Conservation (phyloP, 2,888 invertebrate genomes). For the Mechanitis mazaeus region DNA sequence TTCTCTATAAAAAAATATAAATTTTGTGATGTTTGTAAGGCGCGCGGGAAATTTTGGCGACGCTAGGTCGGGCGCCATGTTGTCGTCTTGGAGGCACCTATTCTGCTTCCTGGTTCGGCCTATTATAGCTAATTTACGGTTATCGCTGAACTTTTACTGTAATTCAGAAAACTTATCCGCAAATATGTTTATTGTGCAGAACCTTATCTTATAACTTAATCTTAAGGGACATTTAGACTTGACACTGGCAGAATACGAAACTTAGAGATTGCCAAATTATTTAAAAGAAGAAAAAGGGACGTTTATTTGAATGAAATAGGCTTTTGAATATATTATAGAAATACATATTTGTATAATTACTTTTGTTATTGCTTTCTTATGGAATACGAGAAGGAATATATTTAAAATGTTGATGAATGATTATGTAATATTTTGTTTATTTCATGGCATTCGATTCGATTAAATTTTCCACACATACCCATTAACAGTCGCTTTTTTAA, state of each 20-base stretch:
- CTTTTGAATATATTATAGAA: background rate
- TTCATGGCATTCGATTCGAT: too few relatives aligned
- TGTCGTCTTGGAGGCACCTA: conserved; percentile 48
- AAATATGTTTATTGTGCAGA: conserved; percentile 33
- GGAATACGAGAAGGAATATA: too few relatives aligned
- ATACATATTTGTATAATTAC: background rate
- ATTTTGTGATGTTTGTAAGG: conserved; percentile 35
- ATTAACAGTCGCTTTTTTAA: too few relatives aligned
- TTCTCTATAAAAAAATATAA: background rate
- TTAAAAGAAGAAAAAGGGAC: too few relatives aligned
- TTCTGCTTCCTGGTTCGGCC: conserved; percentile 56
- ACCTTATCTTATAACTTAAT: conserved; percentile 16
- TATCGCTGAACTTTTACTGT: conserved; percentile 50
- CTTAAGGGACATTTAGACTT: conserved; percentile 3
- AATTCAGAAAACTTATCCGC: conserved; percentile 34
- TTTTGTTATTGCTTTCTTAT: too few relatives aligned
- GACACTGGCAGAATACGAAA: too few relatives aligned
- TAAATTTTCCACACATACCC: too few relatives aligned
- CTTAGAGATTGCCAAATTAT: too few relatives aligned
- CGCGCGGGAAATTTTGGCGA: conserved; percentile 53
- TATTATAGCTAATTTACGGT: conserved; percentile 66
- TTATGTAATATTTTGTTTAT: too few relatives aligned
- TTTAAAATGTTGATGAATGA: too few relatives aligned
- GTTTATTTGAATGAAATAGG: background rate
- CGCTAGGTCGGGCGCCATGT: conserved; percentile 61